Evolutionary conservation across 30 jellyfish, hydroid and myxozoan genomes (phyloP), one percentile per base, ranked within the genome.

Genomic region (Aurelia sp.): DNA sequence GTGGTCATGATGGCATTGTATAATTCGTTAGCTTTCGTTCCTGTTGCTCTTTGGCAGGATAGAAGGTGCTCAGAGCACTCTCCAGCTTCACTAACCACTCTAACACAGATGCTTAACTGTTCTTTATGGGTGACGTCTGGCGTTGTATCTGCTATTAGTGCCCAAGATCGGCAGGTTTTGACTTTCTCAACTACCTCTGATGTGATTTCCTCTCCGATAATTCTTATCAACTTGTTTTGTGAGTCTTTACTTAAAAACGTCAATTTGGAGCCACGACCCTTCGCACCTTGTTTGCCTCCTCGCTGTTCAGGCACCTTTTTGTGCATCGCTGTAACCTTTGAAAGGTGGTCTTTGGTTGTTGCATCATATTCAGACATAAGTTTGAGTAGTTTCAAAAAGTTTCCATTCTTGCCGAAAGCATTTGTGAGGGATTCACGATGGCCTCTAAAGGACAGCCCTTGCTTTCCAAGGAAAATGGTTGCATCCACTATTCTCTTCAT

Each of bases 361-460:
- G 35, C 91, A 70, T 81, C 91, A 81, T 79, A 66, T 17, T 62
- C 90, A 13, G 90, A 64, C 69, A 79, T 40, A 23, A 62, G 73
- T 66, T 79, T 62, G 90, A 79, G 90, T 79, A 79, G 70, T 79
- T 79, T 74, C 90, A 66, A 79, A 62, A 79, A 62, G 90, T 66
- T 79, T 66, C 90, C 90, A 31, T 78, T 60, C 85, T 61, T 78
- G 66, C 57, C 66, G 7, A n/a, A 74, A 17, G 79, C 20, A 63
- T 78, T 41, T 59, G 68, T 62, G 37, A 78, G 89, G 85, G 89
- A 78, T 62, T 78, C 89, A 8, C 83, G 89, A 78, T 78, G 89
- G 89, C 81, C 67, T 59, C 84, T 61, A 41, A 78, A 78, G 81
- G 89, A 61, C 0, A 78, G 81, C 23, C 81, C 89, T 63, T 78